Conservation (phyloP, 2,888 invertebrate genomes). For the Lithophane semibrunnea region DNA sequence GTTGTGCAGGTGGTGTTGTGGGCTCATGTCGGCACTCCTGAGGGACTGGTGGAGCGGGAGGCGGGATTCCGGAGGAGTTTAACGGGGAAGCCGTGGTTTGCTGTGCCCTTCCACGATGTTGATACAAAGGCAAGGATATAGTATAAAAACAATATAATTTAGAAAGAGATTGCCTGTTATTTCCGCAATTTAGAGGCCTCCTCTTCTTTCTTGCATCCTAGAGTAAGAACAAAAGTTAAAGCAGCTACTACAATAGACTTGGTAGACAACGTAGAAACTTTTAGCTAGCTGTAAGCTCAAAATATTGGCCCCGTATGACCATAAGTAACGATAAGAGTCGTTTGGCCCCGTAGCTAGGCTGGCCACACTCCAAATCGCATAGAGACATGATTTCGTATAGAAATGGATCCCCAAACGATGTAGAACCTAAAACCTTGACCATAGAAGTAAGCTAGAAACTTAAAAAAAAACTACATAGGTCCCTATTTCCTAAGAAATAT, state of each 20-base stretch:
- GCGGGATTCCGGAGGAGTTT: conserved; percentile 91
- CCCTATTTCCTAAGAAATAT: background rate
- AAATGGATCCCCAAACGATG: background rate
- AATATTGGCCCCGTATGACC: conserved; percentile 8
- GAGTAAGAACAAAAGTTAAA: background rate
- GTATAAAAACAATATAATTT: background rate
- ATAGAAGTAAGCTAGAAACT: background rate
- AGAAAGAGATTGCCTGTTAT: background rate
- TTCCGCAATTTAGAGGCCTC: background rate
- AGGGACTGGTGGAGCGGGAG: conserved; percentile 92
- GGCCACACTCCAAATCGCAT: conserved; percentile 43
- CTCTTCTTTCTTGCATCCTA: background rate
- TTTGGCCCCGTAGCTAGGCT: conserved; percentile 27
- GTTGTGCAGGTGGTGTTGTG: conserved; percentile 93
- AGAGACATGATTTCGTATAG: conserved; percentile 5
- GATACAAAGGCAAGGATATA: conserved; percentile 91
- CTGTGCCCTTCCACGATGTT: conserved; percentile 93
- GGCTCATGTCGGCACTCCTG: conserved; percentile 91
- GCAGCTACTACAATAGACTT: background rate
- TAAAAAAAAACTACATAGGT: background rate
- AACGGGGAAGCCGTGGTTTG: conserved; percentile 93
- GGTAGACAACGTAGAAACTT: background rate
- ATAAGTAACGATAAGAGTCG: conserved; percentile 12
- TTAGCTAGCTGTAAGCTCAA: background rate
- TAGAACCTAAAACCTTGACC: background rate